A percentile compares a stretch with the other conserved stretches of the same genome.
These are phyloP conservation scores for Ctenomys sociabilis DNA, from an alignment of 2,113 vertebrate species.

Conservation along the genomic window DNA sequence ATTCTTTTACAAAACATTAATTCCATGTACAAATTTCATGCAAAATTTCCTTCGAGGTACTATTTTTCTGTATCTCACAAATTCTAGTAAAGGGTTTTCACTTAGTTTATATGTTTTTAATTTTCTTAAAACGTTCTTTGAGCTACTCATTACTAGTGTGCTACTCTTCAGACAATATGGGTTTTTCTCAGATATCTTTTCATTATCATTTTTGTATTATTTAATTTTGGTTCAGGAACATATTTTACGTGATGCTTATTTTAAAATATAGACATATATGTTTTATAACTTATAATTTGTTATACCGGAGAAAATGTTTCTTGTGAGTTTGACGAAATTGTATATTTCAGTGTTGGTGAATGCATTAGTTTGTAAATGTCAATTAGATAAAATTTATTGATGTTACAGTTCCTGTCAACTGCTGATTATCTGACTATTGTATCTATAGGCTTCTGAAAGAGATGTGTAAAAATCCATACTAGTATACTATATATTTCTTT, in stretches of 20 bases:
- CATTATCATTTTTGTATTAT: not conserved
- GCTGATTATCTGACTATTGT: not conserved
- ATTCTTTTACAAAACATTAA: not conserved
- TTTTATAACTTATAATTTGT: not conserved
- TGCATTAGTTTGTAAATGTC: not conserved
- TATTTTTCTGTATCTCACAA: not conserved
- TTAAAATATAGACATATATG: not conserved
- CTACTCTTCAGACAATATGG: not conserved
- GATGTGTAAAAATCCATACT: not conserved
- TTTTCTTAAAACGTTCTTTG: not conserved
- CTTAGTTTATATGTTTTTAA: not conserved
- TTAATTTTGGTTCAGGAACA: not conserved
- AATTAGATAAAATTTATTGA: not conserved
- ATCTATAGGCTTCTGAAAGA: not conserved
- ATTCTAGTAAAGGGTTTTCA: not conserved
- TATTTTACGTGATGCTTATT: not conserved
- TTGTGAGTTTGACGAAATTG: not conserved
- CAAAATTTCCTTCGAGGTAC: not conserved
- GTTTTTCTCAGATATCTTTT: not conserved
- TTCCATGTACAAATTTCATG: not conserved
- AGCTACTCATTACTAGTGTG: not conserved
- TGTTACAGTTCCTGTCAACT: not conserved
- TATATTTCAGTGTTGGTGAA: not conserved
- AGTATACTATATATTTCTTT: no score
- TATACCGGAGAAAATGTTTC: not conserved